phyloP scores from a whole-genome alignment of 2,888 invertebrate species.

The Pammene fasciana region DNA sequence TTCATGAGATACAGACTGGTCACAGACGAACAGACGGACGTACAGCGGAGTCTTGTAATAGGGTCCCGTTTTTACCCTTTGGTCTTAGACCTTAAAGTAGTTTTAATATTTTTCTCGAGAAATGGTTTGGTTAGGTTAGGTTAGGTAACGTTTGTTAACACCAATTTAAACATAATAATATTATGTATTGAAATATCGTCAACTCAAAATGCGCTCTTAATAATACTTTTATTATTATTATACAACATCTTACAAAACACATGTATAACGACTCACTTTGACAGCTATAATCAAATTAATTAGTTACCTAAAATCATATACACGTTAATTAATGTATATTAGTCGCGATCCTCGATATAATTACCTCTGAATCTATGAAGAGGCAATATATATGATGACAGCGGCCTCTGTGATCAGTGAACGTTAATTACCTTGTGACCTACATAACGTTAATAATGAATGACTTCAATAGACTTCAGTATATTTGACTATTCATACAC shows the following conservation, averaged over 20 bases:
- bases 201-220: neutral
- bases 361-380: conserved; percentile 25
- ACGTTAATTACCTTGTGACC: conserved; percentile 23
- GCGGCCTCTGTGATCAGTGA: conserved; percentile 8
- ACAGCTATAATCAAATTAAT: conserved; percentile 13
- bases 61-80: too few species aligned
- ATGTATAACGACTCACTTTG: neutral
- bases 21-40: too few species aligned
- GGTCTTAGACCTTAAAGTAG: too few species aligned
- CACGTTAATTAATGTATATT: conserved; percentile 25
- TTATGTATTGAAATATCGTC: too few species aligned
- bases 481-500: conserved; percentile 13
- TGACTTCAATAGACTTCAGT: conserved; percentile 5
- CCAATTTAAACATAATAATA: too few species aligned
- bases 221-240: too few species aligned
- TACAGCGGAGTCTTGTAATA: too few species aligned
- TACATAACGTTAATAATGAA: conserved; percentile 2
- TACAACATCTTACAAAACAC: neutral
- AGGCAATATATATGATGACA: conserved; percentile 14
- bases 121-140: too few species aligned
- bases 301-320: neutral
- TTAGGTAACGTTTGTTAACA: too few species aligned
- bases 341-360: conserved; percentile 20
- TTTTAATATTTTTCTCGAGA: too few species aligned
- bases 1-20: too few species aligned